Evolutionary conservation across 2,113 vertebrate genomes (phyloP).

Genomic region (Okapia johnstoni): DNA sequence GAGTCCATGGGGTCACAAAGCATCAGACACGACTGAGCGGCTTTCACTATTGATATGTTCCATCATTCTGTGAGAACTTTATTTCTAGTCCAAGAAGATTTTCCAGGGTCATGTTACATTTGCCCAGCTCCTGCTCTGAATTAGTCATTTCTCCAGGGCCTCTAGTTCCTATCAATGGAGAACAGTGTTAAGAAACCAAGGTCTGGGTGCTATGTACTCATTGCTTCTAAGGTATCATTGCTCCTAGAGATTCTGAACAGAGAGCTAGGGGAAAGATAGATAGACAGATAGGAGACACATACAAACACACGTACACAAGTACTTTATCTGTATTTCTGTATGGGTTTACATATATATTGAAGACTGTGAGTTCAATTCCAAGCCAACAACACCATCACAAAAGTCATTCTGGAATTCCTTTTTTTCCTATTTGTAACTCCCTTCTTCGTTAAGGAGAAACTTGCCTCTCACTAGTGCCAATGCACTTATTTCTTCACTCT

Average conservation of each 20-base stretch:
- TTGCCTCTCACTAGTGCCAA: background rate
- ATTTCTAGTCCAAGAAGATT: background rate
- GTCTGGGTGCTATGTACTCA: background rate
- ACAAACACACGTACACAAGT: background rate
- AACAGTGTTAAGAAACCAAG: background rate
- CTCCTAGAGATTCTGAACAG: background rate
- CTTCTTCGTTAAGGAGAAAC: background rate
- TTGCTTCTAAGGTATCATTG: background rate
- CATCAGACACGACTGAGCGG: background rate
- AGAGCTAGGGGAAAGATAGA: background rate
- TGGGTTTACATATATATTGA: background rate
- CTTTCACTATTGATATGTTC: background rate
- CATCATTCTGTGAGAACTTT: background rate
- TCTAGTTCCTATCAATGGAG: background rate
- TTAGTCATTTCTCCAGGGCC: background rate
- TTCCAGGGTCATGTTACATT: background rate
- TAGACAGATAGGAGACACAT: background rate
- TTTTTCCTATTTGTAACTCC: background rate
- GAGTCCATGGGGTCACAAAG: background rate
- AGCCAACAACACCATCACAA: background rate
- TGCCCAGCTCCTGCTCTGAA: background rate
- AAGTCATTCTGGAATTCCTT: background rate
- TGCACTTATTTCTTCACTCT: background rate
- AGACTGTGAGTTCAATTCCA: background rate
- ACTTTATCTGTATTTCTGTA: background rate